Percentiles rank a stretch among this genome's conserved stretches.
Evolutionary conservation across 2,113 vertebrate genomes (phyloP).

Genomic region (Cariama cristata): DNA sequence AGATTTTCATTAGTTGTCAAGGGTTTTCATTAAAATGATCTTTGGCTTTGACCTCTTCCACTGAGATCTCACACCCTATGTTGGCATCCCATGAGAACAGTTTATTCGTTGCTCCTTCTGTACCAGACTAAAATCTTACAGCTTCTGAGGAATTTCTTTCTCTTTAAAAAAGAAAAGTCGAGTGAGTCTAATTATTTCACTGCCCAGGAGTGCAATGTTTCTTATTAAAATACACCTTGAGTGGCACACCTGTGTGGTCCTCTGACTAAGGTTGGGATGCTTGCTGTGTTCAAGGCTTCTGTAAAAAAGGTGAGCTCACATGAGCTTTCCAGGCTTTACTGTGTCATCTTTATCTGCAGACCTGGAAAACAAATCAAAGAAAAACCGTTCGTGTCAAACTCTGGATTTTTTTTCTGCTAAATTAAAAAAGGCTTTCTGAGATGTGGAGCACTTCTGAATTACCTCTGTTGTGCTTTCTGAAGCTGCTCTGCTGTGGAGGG

Average conservation of each 20-base stretch:
- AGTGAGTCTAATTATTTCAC: background rate
- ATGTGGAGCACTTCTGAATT: background rate
- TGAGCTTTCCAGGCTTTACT: background rate
- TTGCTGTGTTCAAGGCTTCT: background rate
- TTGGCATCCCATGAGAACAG: background rate
- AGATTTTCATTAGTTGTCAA: background rate
- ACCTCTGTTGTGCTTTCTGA: background rate
- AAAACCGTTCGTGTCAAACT: constrained; percentile 17
- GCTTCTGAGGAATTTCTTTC: background rate
- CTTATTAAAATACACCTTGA: constrained; percentile 15
- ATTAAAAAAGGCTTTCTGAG: constrained; percentile 30
- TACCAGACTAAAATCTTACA: background rate
- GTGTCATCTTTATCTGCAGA: background rate
- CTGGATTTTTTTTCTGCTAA: background rate
- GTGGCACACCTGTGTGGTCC: background rate
- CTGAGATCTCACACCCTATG: background rate
- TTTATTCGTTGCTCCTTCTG: background rate
- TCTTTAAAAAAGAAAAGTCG: background rate
- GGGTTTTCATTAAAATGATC: background rate
- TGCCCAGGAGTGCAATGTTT: background rate
- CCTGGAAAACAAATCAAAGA: constrained; percentile 31
- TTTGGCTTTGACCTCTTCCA: background rate
- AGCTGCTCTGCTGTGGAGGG: background rate
- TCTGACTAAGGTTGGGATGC: background rate
- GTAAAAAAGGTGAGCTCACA: background rate